Conservation (phyloP, 2,113 vertebrate genomes). For the Cinclus mexicanus region DNA sequence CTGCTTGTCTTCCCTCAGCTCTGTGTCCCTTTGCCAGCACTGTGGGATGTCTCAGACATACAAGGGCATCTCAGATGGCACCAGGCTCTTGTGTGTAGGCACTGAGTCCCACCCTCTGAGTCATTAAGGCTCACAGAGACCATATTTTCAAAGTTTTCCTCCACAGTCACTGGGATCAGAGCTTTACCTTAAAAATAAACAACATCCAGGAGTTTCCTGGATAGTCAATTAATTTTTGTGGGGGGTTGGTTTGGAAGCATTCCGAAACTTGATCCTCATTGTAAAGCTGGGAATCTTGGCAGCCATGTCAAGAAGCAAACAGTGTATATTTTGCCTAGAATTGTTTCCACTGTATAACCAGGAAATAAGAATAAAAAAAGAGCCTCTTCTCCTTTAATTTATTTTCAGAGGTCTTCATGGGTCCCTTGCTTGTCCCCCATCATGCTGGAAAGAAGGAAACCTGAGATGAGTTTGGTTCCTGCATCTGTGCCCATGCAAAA, state of each 20-base stretch:
- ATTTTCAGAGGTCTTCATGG: not conserved
- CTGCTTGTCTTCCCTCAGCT: not conserved
- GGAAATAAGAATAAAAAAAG: not conserved
- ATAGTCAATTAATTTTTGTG: slow-evolving; percentile 49
- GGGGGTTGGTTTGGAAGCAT: slow-evolving; percentile 27
- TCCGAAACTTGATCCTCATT: slow-evolving; percentile 2
- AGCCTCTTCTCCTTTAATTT: not conserved
- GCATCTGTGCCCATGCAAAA: not conserved
- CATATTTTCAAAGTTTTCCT: not conserved
- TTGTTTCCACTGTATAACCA: not conserved
- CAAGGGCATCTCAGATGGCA: slow-evolving; percentile 53
- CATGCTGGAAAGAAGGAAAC: not conserved
- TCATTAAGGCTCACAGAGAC: not conserved
- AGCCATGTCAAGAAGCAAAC: slow-evolving; percentile 21
- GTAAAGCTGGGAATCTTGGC: slow-evolving; percentile 36
- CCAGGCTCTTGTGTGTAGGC: slow-evolving; percentile 2
- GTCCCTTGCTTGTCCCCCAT: not conserved
- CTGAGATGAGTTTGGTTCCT: not conserved
- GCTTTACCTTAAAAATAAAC: slow-evolving; percentile 50
- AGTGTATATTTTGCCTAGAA: slow-evolving; percentile 36
- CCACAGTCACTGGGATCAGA: not conserved
- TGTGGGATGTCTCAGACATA: slow-evolving; percentile 17
- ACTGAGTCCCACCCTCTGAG: slow-evolving; percentile 27
- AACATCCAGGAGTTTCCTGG: slow-evolving; percentile 24
- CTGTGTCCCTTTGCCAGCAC: not conserved